Percentiles rank a stretch among this genome's conserved stretches.
phyloP scores from a whole-genome alignment of 1,140 invertebrate genomes.

The Drosophila repletoides region DNA sequence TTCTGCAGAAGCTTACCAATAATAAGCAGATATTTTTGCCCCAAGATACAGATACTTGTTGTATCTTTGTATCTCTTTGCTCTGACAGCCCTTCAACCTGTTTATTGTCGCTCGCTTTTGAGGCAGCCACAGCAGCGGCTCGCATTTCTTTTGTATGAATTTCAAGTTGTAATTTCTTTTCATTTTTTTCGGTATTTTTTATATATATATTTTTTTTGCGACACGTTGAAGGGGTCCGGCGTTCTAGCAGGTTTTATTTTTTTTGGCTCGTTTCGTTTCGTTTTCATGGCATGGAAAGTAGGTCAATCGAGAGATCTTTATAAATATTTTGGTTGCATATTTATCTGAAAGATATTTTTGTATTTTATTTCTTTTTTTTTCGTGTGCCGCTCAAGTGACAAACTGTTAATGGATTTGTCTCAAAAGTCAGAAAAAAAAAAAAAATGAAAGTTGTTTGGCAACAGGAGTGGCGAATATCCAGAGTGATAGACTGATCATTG shows the following conservation, averaged over 20 bases:
- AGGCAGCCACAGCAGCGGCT: slow-evolving; percentile 1
- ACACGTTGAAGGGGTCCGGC: slow-evolving; percentile 17
- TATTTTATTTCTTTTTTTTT: slow-evolving; percentile 1
- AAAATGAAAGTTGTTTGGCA: slow-evolving; percentile 48
- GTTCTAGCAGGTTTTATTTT: slow-evolving; percentile 36
- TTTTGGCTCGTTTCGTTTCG: slow-evolving; percentile 13
- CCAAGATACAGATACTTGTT: slow-evolving; percentile 17
- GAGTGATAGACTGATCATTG: not conserved
- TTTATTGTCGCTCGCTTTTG: too few species aligned
- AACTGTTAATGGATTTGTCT: slow-evolving; percentile 44
- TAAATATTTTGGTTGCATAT: slow-evolving; percentile 50
- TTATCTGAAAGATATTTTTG: slow-evolving; percentile 36
- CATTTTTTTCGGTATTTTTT: slow-evolving; percentile 24
- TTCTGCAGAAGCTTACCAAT: slow-evolving; percentile 1
- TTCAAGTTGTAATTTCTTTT: slow-evolving; percentile 46
- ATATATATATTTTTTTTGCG: slow-evolving; percentile 31
- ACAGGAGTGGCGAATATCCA: slow-evolving; percentile 12
- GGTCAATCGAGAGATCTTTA: slow-evolving; percentile 52
- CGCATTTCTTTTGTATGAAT: slow-evolving; percentile 40
- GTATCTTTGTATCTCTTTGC: slow-evolving; percentile 19
- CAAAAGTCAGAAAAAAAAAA: too few species aligned
- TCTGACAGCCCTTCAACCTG: slow-evolving; percentile 39
- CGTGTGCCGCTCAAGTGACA: slow-evolving; percentile 31
- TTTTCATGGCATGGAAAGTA: slow-evolving; percentile 42
- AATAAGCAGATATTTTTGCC: slow-evolving; percentile 3